Base-by-base conservation (phyloP, 2,797 vertebrate species). In the Enteromius thamalakanensis region DNA sequence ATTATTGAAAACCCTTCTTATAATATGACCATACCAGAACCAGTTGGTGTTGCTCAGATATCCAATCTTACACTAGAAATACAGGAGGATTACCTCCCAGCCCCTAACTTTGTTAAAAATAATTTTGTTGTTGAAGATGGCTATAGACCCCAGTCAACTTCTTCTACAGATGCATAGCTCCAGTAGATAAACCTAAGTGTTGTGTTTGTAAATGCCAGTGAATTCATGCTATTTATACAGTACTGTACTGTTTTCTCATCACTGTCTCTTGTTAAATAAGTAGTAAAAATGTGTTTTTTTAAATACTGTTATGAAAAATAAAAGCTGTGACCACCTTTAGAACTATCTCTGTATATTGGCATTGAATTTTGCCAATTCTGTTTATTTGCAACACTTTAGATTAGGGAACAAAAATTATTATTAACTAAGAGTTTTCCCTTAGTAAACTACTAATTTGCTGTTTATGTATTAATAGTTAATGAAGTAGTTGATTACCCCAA, bases 1-100 rank as follows among this genome's bases (percentile, higher is more conserved):
- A 42, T 65, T 32, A 70, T 87, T 26, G 70, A 69, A 12, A 89
- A 89, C 70, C 85, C 70, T 23, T 77, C 79, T n/a, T 89, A 89
- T 60, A 75, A 60, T 70, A 0, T 82, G 12, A 3, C 47, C n/a
- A 1, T 58, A 6, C 6, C 29, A 12, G 40, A 26, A 72, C n/a
- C 65, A 7, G 6, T 6, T 29, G 5, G 29, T 70, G 26, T 2
- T 17, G 10, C 3, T n/a, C n/a, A 47, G 34, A 12, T n/a, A 26
- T 72, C 71, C 6, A 60, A 19, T 58, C 81, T 71, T 55, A 51
- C 7, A 6, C 69, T 83, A 51, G 79, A 86, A 53, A 81, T 58
- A 68, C 68, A 80, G 65, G 82, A 71, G 11, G 4, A 2, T 76
- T 82, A 86, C 49, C 29, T 37, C 6, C 64, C 65, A 68, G 9